These are phyloP conservation scores for Dynastes grantii DNA, from an alignment of 2,888 invertebrate species.

Conservation along the genomic window DNA sequence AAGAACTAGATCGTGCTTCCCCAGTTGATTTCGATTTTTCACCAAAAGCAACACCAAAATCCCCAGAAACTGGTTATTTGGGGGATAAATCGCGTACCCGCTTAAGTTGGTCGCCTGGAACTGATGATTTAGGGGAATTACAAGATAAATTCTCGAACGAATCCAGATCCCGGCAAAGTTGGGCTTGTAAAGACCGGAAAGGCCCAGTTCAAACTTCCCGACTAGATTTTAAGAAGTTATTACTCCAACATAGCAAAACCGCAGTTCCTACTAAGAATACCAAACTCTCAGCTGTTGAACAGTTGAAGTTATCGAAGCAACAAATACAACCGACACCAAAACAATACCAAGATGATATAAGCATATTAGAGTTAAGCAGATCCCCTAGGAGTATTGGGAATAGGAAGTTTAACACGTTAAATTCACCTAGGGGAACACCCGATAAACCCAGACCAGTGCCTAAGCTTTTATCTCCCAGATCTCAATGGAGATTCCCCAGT, in stretches of 20 bases:
- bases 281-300: conserved; percentile 85
- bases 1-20: conserved; percentile 70
- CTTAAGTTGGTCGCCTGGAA: conserved; percentile 78
- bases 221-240: conserved; percentile 86
- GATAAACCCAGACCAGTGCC: conserved; percentile 67
- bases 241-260: conserved; percentile 83
- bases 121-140: conserved; percentile 64
- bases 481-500: conserved; percentile 82
- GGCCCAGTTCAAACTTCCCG: conserved; percentile 82
- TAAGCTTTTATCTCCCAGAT: conserved; percentile 80
- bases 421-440: conserved; percentile 70
- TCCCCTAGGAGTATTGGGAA: conserved; percentile 81
- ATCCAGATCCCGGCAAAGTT: conserved; percentile 69
- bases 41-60: conserved; percentile 61
- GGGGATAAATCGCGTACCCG: conserved; percentile 73
- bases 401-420: conserved; percentile 74
- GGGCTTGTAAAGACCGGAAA: conserved; percentile 78
- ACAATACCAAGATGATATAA: conserved; percentile 67
- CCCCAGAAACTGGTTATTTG: conserved; percentile 78
- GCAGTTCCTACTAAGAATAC: conserved; percentile 75
- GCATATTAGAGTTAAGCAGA: conserved; percentile 80
- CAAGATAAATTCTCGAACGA: conserved; percentile 66
- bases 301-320: conserved; percentile 80
- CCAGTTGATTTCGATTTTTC: conserved; percentile 69
- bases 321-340: conserved; percentile 65